Evolutionary conservation across 1,140 invertebrate genomes (phyloP), one percentile per base, ranked within the genome.

Genomic region (Phocides pigmalion): DNA sequence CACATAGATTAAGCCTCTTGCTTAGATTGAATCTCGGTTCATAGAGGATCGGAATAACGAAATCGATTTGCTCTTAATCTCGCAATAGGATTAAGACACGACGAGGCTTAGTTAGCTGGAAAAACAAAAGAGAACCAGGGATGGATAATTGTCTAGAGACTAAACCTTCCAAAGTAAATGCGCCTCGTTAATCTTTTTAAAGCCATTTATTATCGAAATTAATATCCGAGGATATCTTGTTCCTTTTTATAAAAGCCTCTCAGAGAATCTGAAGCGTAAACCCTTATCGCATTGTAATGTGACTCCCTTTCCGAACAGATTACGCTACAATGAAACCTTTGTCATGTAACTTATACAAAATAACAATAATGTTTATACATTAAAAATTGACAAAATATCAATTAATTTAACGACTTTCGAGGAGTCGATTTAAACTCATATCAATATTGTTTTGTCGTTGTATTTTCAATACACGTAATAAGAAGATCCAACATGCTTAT

Each of bases 11-110:
- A 82, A 86, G 67, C 74, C 64, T 62, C 67, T 71, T 71, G 65
- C 66, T 71, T 68, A 69, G 68, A 79, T 86, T 72, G 76, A 78
- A 79, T 82, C 70, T 77, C 66, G 47, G 64, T 71, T 74, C 62
- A 74, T 76, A 58, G 56, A 61, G 47, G 68, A 75, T 78, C 62
- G 58, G 70, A 71, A 74, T 76, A 79, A 79, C 59, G 64, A 72
- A 80, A 83, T 80, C 76, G 72, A 79, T 83, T 81, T 67, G 61
- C 63, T 72, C 66, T 68, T 81, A 82, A 83, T 84, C 82, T 77
- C 69, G 46, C 62, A 61, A 67, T 47, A 44, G 68, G 76, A 83
- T 82, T 82, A 75, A 78, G 67, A 72, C 64, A 65, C 39, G 41
- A 39, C 39, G 16, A 47, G 65, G 46, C 70, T 70, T 76, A 79